These are phyloP conservation scores for Epirrita christyi DNA, from an alignment of 2,888 invertebrate species.

Conservation along the genomic window DNA sequence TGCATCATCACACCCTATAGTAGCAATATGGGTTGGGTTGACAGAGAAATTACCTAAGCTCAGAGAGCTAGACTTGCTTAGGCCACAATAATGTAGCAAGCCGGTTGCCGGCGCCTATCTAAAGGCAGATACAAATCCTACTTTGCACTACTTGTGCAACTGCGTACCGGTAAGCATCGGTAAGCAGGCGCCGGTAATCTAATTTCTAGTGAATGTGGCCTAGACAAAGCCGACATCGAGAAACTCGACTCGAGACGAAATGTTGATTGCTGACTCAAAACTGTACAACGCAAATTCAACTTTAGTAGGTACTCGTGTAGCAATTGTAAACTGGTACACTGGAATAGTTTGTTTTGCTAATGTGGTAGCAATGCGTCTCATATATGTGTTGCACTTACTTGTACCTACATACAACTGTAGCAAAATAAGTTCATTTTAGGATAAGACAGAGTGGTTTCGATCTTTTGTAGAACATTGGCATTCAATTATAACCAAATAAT, in stretches of 20 bases:
- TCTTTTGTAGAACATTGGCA: background rate
- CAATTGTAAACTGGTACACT: slow-evolving; percentile 6
- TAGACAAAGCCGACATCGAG: slow-evolving; percentile 41
- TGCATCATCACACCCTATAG: slow-evolving; percentile 39
- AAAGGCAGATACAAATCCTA: too few species aligned
- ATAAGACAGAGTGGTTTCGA: background rate
- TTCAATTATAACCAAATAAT: too few species aligned
- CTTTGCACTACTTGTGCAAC: too few species aligned
- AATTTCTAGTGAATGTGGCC: slow-evolving; percentile 17
- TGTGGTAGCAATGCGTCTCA: slow-evolving; percentile 4
- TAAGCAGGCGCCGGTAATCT: background rate
- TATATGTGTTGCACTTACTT: background rate
- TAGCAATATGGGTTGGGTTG: slow-evolving; percentile 42
- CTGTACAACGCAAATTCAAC: slow-evolving; percentile 24
- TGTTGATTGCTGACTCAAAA: slow-evolving; percentile 44
- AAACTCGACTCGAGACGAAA: slow-evolving; percentile 40
- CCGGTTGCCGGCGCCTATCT: background rate
- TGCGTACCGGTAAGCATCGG: background rate
- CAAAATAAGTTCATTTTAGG: background rate
- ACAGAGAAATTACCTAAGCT: slow-evolving; percentile 47
- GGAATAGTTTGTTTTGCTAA: slow-evolving; percentile 14
- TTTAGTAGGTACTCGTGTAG: slow-evolving; percentile 9
- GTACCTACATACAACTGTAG: background rate
- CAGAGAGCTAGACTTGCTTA: slow-evolving; percentile 10
- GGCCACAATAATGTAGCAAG: background rate